Conservation (phyloP, 1,140 invertebrate genomes). For the Episyrphus balteatus region DNA sequence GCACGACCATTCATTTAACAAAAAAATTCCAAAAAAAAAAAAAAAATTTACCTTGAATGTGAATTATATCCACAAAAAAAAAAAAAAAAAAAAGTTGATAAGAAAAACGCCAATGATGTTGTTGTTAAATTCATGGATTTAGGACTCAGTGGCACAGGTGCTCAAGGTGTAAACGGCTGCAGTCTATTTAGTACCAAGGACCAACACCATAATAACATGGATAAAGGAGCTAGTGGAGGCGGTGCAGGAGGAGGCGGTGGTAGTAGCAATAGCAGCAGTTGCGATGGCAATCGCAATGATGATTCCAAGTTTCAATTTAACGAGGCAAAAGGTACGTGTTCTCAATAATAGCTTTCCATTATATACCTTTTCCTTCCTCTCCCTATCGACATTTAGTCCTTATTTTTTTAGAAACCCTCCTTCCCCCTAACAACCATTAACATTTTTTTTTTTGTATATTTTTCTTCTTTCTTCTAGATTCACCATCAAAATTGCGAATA, state of each 20-base stretch:
- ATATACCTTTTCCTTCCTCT: neutral
- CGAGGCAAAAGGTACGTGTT: neutral
- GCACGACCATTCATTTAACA: too few species aligned
- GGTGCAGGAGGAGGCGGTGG: too few species aligned
- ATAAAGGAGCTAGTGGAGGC: neutral
- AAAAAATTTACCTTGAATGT: too few species aligned
- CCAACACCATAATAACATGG: conserved; percentile 1
- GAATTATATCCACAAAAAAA: neutral
- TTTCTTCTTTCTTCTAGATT: conserved; percentile 13
- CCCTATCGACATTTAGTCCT: too few species aligned
- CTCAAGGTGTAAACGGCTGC: neutral
- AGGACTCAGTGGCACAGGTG: neutral
- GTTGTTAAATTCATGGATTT: conserved; percentile 25
- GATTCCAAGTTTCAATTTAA: conserved; percentile 17
- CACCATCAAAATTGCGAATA: conserved; percentile 41
- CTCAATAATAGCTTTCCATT: neutral
- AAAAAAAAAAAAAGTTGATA: conserved; percentile 19
- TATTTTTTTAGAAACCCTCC: neutral
- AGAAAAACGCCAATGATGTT: conserved; percentile 31
- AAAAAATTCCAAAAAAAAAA: too few species aligned
- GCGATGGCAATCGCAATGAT: conserved; percentile 29
- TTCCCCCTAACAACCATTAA: neutral
- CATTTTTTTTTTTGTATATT: neutral
- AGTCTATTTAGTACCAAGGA: neutral
- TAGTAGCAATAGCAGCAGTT: conserved; percentile 6